phyloP scores from a whole-genome alignment of 1,140 invertebrate genomes.

The Tetraneura akinire region DNA sequence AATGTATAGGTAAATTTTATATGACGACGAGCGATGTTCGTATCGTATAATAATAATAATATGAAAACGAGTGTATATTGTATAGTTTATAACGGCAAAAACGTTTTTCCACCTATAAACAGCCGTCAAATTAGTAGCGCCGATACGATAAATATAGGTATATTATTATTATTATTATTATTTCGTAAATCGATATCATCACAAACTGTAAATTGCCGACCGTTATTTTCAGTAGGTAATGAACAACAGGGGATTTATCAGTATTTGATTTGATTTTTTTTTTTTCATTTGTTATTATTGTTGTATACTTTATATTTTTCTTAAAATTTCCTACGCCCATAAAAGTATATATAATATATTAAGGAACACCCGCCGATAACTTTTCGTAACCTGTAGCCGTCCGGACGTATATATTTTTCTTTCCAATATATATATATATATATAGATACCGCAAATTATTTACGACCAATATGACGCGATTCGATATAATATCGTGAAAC shows the following conservation, averaged over 20 bases:
- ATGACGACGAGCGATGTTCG: no score
- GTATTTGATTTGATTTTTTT: conserved; percentile 11
- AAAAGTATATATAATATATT: neutral
- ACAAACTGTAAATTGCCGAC: conserved; percentile 16
- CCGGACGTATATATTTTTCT: neutral
- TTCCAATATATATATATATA: no score
- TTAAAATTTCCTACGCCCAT: neutral
- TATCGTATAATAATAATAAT: neutral
- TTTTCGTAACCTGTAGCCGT: conserved; percentile 5
- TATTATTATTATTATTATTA: no score
- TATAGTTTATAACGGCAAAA: conserved; percentile 28
- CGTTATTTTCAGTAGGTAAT: conserved; percentile 18
- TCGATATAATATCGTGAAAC: no score
- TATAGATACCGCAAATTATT: no score
- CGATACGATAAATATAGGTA: conserved; percentile 5
- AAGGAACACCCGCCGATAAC: conserved; percentile 25
- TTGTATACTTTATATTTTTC: conserved; percentile 14
- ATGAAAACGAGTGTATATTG: conserved; percentile 9
- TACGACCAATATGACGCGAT: no score
- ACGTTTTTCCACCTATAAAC: neutral
- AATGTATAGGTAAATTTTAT: no score
- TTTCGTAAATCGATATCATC: conserved; percentile 35
- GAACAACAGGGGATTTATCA: conserved; percentile 21
- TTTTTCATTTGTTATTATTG: conserved; percentile 14
- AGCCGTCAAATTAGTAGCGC: conserved; percentile 2